phyloP scores from a whole-genome alignment of 1,140 invertebrate species.

The Drosophila nannoptera region DNA sequence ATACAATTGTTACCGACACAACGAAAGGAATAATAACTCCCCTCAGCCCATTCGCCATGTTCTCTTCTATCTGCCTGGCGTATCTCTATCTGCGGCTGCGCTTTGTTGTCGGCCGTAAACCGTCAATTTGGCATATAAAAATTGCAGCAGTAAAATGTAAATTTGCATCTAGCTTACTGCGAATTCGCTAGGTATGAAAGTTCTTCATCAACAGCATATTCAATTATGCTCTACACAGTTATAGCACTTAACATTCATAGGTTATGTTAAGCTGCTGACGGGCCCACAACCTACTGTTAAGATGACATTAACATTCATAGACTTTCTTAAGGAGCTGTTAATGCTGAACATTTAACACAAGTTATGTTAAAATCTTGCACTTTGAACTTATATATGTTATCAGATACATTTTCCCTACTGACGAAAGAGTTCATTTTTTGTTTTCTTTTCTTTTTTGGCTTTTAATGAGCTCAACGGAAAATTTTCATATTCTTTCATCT shows the following conservation, averaged over 20 bases:
- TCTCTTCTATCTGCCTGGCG: constrained; percentile 1
- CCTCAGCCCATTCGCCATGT: background rate
- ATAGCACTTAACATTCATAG: background rate
- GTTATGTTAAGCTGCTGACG: background rate
- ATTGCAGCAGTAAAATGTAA: constrained; percentile 13
- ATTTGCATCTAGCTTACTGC: constrained; percentile 10
- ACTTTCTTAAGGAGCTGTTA: too few relatives aligned
- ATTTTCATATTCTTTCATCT: constrained; percentile 36
- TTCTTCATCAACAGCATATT: too few relatives aligned
- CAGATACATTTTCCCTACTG: background rate
- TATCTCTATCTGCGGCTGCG: constrained; percentile 26
- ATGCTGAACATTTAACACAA: background rate
- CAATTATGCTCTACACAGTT: background rate
- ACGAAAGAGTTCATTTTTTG: constrained; percentile 1
- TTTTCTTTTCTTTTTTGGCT: background rate
- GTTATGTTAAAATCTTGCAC: background rate
- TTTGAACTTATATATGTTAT: too few relatives aligned
- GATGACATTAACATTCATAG: too few relatives aligned
- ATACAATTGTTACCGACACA: constrained; percentile 21
- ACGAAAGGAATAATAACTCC: background rate
- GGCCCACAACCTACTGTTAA: background rate
- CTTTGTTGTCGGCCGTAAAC: constrained; percentile 30
- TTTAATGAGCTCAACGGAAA: constrained; percentile 27
- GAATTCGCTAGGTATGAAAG: background rate
- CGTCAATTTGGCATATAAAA: constrained; percentile 19